Conservation (phyloP, 2,797 vertebrate genomes). For the Pipistrellus kuhlii region DNA sequence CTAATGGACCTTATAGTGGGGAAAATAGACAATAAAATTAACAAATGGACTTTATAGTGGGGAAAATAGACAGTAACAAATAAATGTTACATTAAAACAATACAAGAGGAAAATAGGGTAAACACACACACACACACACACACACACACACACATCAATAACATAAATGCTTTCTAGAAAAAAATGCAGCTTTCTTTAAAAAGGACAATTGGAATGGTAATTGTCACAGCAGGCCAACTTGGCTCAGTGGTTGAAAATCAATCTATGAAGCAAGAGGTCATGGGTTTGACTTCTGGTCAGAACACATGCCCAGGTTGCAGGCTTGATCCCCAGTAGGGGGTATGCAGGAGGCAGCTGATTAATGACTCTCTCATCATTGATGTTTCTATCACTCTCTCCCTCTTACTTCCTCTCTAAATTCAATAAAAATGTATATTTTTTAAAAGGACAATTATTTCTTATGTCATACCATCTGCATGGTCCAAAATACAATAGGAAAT, state of each 20-base stretch:
- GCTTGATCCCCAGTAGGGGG: no score
- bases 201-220: not conserved
- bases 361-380: no score
- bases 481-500: not conserved
- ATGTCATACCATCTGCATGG: not conserved
- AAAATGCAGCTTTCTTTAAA: not conserved
- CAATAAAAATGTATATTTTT: no score
- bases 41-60: not conserved
- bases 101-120: slow-evolving; percentile 37
- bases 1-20: not conserved
- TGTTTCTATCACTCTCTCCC: no score
- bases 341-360: no score
- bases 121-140: not conserved
- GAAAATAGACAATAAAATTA: slow-evolving; percentile 31
- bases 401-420: no score
- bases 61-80: slow-evolving; percentile 42
- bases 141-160: not conserved
- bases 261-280: no score
- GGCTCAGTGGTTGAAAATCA: no score
- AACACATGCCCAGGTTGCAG: no score
- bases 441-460: not conserved
- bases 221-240: no score
- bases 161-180: not conserved
- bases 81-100: slow-evolving; percentile 22
- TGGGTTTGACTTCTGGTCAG: no score